Evolutionary conservation across 2,888 invertebrate species (phyloP).

Genomic region (Pilophorus perplexus): DNA sequence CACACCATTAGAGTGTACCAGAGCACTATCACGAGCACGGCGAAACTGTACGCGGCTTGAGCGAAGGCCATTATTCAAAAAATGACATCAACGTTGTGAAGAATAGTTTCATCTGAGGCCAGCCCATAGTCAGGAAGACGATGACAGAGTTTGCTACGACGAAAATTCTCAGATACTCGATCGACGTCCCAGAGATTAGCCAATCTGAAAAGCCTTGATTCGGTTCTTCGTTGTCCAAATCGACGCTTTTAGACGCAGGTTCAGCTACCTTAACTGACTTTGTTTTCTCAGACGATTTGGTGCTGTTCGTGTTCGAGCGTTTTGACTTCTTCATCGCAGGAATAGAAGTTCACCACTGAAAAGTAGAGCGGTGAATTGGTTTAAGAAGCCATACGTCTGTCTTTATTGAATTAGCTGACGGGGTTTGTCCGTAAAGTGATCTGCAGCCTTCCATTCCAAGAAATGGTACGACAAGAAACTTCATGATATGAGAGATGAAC

Average conservation of each 20-base stretch:
- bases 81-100: slow-evolving; percentile 56
- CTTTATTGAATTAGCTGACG: background rate
- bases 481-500: too few relatives aligned
- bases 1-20: slow-evolving; percentile 71
- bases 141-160: slow-evolving; percentile 73
- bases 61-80: slow-evolving; percentile 58
- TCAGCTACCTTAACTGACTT: background rate
- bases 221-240: slow-evolving; percentile 43
- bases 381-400: background rate
- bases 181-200: slow-evolving; percentile 60
- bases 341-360: too few relatives aligned
- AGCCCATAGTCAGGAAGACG: slow-evolving; percentile 68
- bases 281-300: background rate
- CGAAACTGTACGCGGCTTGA: slow-evolving; percentile 58
- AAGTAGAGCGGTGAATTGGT: slow-evolving; percentile 1
- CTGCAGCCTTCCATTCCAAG: too few relatives aligned
- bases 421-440: too few relatives aligned
- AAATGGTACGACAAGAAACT: too few relatives aligned
- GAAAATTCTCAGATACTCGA: slow-evolving; percentile 77
- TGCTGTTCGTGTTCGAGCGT: background rate
- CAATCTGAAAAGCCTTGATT: slow-evolving; percentile 47
- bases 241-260: background rate
- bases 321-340: too few relatives aligned
- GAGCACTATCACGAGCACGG: slow-evolving; percentile 65
- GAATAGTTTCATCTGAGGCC: slow-evolving; percentile 67